These are phyloP conservation scores for Nomada fabriciana DNA, from an alignment of 2,888 invertebrate species.

Conservation along the genomic window DNA sequence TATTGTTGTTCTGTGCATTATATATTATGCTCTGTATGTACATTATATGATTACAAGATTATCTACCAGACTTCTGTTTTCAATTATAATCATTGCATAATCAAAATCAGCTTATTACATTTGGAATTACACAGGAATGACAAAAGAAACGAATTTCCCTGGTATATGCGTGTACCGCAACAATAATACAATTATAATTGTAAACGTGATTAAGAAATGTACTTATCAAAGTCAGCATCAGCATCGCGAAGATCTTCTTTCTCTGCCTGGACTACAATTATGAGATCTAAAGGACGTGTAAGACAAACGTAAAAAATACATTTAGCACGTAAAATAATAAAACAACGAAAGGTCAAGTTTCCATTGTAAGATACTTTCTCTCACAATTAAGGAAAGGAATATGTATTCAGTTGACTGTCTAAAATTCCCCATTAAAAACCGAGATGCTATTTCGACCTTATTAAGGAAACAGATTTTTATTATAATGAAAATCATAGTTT, in stretches of 20 bases:
- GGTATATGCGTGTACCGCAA: neutral
- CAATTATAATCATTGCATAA: neutral
- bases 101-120: neutral
- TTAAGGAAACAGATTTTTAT: slow-evolving; percentile 43
- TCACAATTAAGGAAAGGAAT: slow-evolving; percentile 45
- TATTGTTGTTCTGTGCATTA: no score
- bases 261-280: neutral
- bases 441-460: slow-evolving; percentile 19
- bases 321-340: slow-evolving; percentile 11
- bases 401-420: slow-evolving; percentile 35
- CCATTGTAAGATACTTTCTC: slow-evolving; percentile 59
- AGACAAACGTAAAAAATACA: neutral
- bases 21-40: no score
- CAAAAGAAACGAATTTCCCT: neutral
- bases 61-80: neutral
- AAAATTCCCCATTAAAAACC: slow-evolving; percentile 47
- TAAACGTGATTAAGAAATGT: neutral
- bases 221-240: neutral
- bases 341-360: slow-evolving; percentile 47
- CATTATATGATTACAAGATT: neutral
- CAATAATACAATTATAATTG: neutral
- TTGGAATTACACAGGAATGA: neutral
- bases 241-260: neutral
- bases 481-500: slow-evolving; percentile 15
- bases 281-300: neutral